Percentiles rank a stretch among this genome's conserved stretches.
Conservation (phyloP, 1,140 invertebrate species). For the Halictus rubicundus region DNA sequence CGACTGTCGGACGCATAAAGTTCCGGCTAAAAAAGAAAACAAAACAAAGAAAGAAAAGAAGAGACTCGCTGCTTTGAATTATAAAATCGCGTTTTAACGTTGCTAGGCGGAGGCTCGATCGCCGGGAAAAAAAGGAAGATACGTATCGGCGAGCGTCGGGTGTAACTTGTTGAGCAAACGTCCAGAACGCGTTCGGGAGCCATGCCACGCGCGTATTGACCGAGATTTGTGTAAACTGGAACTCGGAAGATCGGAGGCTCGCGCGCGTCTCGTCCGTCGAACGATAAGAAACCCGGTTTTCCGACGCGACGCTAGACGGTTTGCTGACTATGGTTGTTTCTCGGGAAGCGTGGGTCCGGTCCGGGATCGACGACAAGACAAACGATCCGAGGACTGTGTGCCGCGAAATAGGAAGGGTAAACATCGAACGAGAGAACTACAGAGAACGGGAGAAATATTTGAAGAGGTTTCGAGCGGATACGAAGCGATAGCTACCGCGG, state of each 20-base stretch:
- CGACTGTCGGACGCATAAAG: not conserved
- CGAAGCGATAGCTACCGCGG: not conserved
- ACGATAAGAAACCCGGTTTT: not conserved
- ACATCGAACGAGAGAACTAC: not conserved
- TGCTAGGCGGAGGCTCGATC: not conserved
- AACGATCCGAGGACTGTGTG: not conserved
- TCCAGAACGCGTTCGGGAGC: slow-evolving; percentile 4
- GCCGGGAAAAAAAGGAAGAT: not conserved
- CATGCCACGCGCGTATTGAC: slow-evolving; percentile 7
- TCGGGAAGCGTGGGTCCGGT: too few species aligned
- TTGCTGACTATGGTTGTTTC: too few species aligned
- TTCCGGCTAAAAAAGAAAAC: not conserved
- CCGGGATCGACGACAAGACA: not conserved
- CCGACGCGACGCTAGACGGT: not conserved
- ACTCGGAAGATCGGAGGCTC: slow-evolving; percentile 19
- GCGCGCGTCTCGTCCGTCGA: not conserved
- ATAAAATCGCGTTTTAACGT: not conserved
- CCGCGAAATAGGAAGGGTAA: not conserved
- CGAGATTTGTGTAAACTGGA: slow-evolving; percentile 26
- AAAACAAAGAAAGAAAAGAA: not conserved
- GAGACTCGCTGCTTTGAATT: not conserved
- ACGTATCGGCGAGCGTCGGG: not conserved
- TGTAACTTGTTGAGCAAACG: slow-evolving; percentile 44
- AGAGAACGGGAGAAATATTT: not conserved
- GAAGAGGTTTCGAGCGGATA: not conserved